phyloP scores from a whole-genome alignment of 2,113 vertebrate genomes.

The Pelvicachromis taeniatus region DNA sequence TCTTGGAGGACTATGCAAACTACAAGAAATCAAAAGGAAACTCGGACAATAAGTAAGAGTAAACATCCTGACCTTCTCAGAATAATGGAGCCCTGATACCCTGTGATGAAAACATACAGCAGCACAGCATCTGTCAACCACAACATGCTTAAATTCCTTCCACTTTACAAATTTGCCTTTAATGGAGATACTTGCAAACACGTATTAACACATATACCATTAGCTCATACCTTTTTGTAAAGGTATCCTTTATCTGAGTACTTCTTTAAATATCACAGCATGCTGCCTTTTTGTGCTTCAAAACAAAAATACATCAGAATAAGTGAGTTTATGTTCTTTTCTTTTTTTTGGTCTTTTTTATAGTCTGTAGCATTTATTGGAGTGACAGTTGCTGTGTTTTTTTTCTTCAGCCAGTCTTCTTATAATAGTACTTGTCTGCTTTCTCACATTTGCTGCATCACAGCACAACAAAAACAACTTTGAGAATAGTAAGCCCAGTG shows the following conservation, averaged over 20 bases:
- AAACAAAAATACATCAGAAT: neutral
- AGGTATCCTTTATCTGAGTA: neutral
- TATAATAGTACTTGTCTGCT: neutral
- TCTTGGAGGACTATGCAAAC: conserved; percentile 95
- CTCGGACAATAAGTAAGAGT: conserved; percentile 92
- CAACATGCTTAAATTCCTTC: neutral
- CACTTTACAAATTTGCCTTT: neutral
- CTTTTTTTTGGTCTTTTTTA: neutral
- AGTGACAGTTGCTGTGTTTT: neutral
- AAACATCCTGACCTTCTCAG: neutral
- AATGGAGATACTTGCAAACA: neutral
- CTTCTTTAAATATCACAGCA: neutral
- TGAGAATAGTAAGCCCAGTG: neutral
- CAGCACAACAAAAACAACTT: neutral
- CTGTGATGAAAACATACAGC: neutral
- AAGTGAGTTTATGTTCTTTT: neutral
- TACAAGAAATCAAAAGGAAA: conserved; percentile 97
- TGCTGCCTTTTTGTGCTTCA: neutral
- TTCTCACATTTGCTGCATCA: neutral
- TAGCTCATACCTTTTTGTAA: no score
- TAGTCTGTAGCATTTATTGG: neutral
- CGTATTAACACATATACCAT: no score
- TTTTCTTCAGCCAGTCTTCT: neutral
- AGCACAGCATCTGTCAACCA: neutral
- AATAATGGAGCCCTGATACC: neutral